Conservation (phyloP, 2,888 invertebrate genomes). For the Reticulitermes lucifugus region DNA sequence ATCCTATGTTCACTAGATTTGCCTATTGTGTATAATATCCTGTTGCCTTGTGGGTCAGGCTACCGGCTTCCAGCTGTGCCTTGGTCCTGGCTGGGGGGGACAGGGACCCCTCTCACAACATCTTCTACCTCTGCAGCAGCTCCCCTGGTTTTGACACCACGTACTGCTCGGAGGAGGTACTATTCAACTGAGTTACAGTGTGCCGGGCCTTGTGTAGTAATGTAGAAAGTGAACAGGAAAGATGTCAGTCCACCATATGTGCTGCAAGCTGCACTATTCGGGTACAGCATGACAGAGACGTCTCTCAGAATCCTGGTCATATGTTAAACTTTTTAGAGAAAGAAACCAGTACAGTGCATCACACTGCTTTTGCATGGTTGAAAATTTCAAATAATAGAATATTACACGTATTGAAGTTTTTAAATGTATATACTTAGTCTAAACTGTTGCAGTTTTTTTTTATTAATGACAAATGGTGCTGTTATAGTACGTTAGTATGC, state of each 20-base stretch:
- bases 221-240: background rate
- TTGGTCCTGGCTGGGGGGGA: constrained; percentile 77
- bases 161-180: constrained; percentile 80
- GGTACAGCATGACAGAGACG: no score
- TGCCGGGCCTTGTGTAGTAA: constrained; percentile 38
- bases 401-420: no score
- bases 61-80: constrained; percentile 78
- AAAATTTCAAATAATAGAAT: no score
- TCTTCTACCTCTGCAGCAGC: constrained; percentile 67
- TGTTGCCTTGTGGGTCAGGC: constrained; percentile 65
- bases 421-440: no score
- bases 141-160: constrained; percentile 79
- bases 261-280: background rate
- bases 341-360: no score
- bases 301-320: no score
- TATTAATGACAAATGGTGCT: no score
- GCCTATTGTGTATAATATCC: background rate
- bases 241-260: background rate
- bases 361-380: no score
- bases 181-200: constrained; percentile 42
- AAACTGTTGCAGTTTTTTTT: no score
- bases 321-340: no score
- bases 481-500: no score
- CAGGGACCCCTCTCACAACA: constrained; percentile 66
- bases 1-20: background rate